Conservation (phyloP, 2,797 vertebrate species). For the Orestias chungarensis region DNA sequence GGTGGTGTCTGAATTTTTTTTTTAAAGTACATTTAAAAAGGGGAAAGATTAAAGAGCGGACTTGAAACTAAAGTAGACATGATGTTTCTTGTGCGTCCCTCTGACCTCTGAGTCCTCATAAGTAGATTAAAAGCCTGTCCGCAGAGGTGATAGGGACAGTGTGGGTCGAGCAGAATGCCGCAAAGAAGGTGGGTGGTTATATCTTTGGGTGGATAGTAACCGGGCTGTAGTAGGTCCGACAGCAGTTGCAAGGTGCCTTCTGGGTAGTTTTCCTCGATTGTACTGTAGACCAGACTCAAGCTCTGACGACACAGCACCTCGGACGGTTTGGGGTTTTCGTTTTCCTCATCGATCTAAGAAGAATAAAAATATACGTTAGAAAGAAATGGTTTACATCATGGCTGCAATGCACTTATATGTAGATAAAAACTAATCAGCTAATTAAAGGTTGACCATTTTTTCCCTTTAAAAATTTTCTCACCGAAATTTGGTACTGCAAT, state of each 20-base stretch:
- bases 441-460: neutral
- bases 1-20: conserved; percentile 84
- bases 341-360: conserved; percentile 48
- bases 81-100: neutral
- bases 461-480: neutral
- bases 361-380: neutral
- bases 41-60: neutral
- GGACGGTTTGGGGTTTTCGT: conserved; percentile 49
- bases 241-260: conserved; percentile 90
- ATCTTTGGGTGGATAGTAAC: conserved; percentile 84
- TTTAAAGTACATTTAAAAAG: conserved; percentile 36
- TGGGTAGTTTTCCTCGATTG: conserved; percentile 88
- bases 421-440: neutral
- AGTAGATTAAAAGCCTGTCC: conserved; percentile 88
- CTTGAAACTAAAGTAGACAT: neutral
- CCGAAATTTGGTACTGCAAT: neutral
- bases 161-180: conserved; percentile 82
- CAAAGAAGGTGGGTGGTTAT: conserved; percentile 84
- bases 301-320: conserved; percentile 82
- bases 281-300: conserved; percentile 85
- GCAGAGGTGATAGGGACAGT: conserved; percentile 71
- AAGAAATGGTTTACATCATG: neutral
- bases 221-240: conserved; percentile 86
- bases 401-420: neutral
- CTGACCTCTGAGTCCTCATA: conserved; percentile 92